A percentile compares a stretch with the other conserved stretches of the same genome.
phyloP scores from a whole-genome alignment of 2,797 vertebrate genomes.

The Hypotaenidia philippensis region DNA sequence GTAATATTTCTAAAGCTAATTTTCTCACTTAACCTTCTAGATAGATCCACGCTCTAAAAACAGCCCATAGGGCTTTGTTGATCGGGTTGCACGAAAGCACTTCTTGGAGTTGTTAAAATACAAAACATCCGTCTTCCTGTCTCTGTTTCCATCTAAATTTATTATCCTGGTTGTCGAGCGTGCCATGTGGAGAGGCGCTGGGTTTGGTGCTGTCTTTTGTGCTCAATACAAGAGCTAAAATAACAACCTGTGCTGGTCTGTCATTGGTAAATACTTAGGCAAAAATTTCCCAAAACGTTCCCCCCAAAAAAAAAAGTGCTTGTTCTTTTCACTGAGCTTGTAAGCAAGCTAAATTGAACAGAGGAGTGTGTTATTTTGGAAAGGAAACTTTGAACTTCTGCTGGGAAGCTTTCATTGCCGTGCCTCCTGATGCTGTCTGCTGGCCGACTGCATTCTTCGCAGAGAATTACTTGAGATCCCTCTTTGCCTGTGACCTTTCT shows the following conservation, averaged over 20 bases:
- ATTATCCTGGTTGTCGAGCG: background rate
- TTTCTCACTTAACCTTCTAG: slow-evolving; percentile 72
- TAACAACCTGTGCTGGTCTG: background rate
- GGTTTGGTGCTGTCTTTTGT: background rate
- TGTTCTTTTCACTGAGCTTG: background rate
- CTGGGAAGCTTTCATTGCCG: background rate
- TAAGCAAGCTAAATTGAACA: background rate
- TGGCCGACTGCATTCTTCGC: background rate
- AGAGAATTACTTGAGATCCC: background rate
- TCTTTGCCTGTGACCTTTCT: slow-evolving; percentile 45
- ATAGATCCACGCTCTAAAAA: slow-evolving; percentile 32
- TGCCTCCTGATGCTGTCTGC: background rate
- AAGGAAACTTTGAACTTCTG: background rate
- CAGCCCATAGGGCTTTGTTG: slow-evolving; percentile 29
- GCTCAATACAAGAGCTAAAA: background rate
- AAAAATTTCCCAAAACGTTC: fast-evolving
- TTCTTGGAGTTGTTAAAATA: slow-evolving; percentile 25
- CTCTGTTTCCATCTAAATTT: background rate
- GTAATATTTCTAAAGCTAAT: slow-evolving; percentile 65
- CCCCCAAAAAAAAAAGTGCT: background rate
- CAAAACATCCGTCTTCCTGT: slow-evolving; percentile 24
- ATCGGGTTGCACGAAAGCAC: slow-evolving; percentile 35
- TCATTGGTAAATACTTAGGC: background rate
- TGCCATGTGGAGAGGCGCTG: fast-evolving
- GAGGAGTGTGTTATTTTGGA: background rate